Base-by-base conservation (phyloP, 2,113 vertebrate species). In the Bubo bubo region DNA sequence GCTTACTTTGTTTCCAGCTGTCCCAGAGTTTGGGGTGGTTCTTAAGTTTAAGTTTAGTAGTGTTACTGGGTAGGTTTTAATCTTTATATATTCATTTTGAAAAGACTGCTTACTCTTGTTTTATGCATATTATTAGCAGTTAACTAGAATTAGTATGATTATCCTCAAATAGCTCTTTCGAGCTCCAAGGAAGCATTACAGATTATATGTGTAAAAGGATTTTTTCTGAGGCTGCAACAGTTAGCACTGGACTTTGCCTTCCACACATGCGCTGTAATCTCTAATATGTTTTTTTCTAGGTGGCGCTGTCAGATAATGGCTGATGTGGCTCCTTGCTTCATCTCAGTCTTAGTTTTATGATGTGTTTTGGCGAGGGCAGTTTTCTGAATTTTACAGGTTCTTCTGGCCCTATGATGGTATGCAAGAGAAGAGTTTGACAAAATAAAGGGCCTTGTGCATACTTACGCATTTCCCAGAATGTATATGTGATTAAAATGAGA, bases 191-290 rank as follows among this genome's bases (percentile, higher is more conserved):
- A 93, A 93, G 59, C 97, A 14, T 94, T 95, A 27, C 68, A 91
- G 76, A 59, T 92, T 82, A 55, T 95, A 59, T 92, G 73, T 97
- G 22, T 79, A 71, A 76, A 86, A 95, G 92, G 79, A 97, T 6
- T 77, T 97, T 96, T 93, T 96, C 88, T 98, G 91, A 97, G 68
- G 97, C 97, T 98, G 90, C 98, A 93, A 62, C 97, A 98, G 96
- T 97, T 98, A 98, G 97, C 96, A 92, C 97, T 98, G 97, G 98
- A 73, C 97, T 98, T 97, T 99, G 98, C 98, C 98, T 99, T 99
- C 99, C 99, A 99, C 99, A 99, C 99, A 99, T 99, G 98, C 99
- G 98, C 98, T 99, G 99, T 99, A 99, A 99, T 99, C 99, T 99
- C 98, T 99, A 99, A 99, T 99, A 99, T 99, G 99, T 99, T 99